Percentiles rank a stretch among this genome's conserved stretches.
Evolutionary conservation across 2,888 invertebrate species (phyloP).

Genomic region (Brachyopa scutellaris): DNA sequence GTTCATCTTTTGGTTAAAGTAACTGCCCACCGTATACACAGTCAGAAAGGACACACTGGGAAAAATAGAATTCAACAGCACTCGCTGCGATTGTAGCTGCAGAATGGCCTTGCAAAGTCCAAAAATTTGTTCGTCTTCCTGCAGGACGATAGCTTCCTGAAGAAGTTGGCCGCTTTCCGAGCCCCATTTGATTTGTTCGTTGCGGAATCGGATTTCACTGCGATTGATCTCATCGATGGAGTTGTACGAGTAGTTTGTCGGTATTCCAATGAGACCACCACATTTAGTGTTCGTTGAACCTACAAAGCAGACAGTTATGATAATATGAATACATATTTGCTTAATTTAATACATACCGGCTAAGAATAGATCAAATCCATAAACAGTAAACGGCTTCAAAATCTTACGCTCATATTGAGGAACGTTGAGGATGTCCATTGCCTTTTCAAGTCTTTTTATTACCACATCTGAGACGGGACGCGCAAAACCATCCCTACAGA

Average conservation of each 20-base stretch:
- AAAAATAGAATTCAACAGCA: slow-evolving; percentile 84
- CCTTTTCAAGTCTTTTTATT: slow-evolving; percentile 83
- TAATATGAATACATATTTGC: too few species aligned
- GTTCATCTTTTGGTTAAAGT: slow-evolving; percentile 83
- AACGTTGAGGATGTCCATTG: slow-evolving; percentile 85
- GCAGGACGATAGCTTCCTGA: slow-evolving; percentile 86
- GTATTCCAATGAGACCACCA: slow-evolving; percentile 89
- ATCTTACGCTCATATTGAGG: slow-evolving; percentile 82
- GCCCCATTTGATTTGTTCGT: slow-evolving; percentile 86
- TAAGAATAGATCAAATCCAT: slow-evolving; percentile 88
- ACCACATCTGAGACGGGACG: slow-evolving; percentile 83
- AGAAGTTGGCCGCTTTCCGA: slow-evolving; percentile 85
- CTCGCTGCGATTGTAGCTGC: slow-evolving; percentile 84
- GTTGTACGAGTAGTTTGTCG: slow-evolving; percentile 86
- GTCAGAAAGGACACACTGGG: slow-evolving; percentile 82
- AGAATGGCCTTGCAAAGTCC: slow-evolving; percentile 90
- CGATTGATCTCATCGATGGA: slow-evolving; percentile 84
- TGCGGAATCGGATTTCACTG: slow-evolving; percentile 84
- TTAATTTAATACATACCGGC: slow-evolving; percentile 87
- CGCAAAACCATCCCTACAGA: slow-evolving; percentile 84
- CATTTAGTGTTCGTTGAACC: slow-evolving; percentile 83
- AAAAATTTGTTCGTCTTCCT: slow-evolving; percentile 90
- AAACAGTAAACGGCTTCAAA: slow-evolving; percentile 86
- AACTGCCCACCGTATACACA: slow-evolving; percentile 83
- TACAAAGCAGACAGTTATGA: too few species aligned